Conservation (phyloP, 2,797 vertebrate species). For the Rhynchotus rufescens region DNA sequence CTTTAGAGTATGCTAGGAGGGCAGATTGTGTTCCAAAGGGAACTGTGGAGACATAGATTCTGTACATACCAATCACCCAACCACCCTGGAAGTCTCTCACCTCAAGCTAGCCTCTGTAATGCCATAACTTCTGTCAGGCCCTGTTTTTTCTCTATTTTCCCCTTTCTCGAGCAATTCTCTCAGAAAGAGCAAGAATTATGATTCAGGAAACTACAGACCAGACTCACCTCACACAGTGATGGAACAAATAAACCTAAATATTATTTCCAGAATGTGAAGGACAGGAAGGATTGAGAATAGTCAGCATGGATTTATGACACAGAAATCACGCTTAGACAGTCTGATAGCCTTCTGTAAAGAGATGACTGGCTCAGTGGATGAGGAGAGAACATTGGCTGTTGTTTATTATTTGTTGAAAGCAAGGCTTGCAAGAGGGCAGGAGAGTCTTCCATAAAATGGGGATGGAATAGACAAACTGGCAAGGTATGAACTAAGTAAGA, state of each 20-base stretch:
- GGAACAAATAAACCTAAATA: neutral
- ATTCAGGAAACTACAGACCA: neutral
- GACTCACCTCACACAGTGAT: neutral
- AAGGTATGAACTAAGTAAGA: neutral
- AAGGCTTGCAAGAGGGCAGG: neutral
- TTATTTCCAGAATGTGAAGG: neutral
- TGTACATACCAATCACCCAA: too few relatives aligned
- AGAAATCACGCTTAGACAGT: neutral
- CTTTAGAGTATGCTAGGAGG: too few relatives aligned
- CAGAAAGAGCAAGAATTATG: neutral
- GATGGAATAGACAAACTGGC: neutral
- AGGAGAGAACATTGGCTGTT: neutral
- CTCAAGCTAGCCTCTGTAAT: too few relatives aligned
- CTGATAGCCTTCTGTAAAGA: neutral
- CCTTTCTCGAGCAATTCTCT: too few relatives aligned
- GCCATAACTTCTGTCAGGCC: too few relatives aligned
- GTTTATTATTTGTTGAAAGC: neutral
- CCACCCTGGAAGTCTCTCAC: too few relatives aligned
- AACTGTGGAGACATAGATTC: too few relatives aligned
- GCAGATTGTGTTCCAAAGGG: too few relatives aligned
- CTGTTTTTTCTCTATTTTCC: too few relatives aligned
- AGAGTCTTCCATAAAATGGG: neutral
- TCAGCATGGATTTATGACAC: neutral
- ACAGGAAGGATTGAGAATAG: neutral
- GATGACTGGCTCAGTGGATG: neutral